These are phyloP conservation scores for Tiliqua scincoides DNA, from an alignment of 2,113 vertebrate species.

Conservation along the genomic window DNA sequence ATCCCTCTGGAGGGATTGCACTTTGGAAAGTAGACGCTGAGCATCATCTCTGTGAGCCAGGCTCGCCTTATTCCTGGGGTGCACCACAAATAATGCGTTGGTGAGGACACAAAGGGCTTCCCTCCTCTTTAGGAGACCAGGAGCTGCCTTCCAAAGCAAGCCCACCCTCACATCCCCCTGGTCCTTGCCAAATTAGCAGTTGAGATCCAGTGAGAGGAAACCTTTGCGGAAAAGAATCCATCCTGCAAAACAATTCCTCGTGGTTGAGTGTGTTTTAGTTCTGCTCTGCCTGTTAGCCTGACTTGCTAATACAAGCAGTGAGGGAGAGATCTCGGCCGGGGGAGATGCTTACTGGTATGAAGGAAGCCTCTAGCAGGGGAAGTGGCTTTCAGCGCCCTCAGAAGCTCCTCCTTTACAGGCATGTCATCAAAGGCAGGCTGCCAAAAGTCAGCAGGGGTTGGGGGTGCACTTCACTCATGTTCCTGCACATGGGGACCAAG, in stretches of 20 bases:
- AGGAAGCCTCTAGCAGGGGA: not conserved
- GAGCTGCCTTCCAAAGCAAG: not conserved
- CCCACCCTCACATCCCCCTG: not conserved
- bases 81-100: not conserved
- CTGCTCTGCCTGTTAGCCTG: not conserved
- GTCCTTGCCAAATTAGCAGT: not conserved
- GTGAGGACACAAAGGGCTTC: not conserved
- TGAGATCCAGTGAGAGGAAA: not conserved
- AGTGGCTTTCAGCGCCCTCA: not conserved
- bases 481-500: not conserved
- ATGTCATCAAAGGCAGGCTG: not conserved
- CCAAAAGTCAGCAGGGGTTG: too few species aligned
- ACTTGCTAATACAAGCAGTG: too few species aligned
- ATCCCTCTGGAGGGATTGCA: not conserved
- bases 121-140: too few species aligned
- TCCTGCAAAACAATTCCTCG: too few species aligned
- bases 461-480: fast-evolving
- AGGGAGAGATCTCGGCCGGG: too few species aligned
- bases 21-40: not conserved
- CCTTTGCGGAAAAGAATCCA: not conserved
- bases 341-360: too few species aligned
- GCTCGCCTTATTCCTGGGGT: not conserved
- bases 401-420: not conserved
- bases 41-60: not conserved
- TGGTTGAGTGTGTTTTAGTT: not conserved